Evolutionary conservation across 2,888 invertebrate species (phyloP).

Genomic region (Tillus elongatus): DNA sequence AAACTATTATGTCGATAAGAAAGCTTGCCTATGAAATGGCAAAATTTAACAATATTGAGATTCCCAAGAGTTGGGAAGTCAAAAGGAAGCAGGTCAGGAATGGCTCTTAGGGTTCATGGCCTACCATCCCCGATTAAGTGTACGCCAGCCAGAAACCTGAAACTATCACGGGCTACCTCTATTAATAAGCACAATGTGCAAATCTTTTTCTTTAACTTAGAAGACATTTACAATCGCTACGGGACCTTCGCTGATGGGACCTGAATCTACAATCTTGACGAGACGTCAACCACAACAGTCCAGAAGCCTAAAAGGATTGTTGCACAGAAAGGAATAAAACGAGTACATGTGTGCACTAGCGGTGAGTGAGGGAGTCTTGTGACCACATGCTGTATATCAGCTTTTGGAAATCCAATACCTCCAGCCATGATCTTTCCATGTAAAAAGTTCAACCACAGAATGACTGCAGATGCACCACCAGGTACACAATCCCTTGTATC

Average conservation of each 20-base stretch:
- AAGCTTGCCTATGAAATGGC: neutral
- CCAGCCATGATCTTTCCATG: neutral
- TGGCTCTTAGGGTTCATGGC: neutral
- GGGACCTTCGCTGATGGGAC: constrained; percentile 12
- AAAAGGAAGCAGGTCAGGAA: neutral
- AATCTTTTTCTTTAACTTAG: constrained; percentile 25
- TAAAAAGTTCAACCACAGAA: neutral
- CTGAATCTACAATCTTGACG: constrained; percentile 7
- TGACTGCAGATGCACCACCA: neutral
- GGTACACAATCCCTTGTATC: no score
- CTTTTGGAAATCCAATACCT: neutral
- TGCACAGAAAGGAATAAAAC: constrained; percentile 19
- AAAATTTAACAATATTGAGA: neutral
- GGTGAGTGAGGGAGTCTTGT: neutral
- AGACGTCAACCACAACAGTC: constrained; percentile 5
- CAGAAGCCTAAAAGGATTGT: constrained; percentile 7
- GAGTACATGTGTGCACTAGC: neutral
- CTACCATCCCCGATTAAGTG: constrained; percentile 6
- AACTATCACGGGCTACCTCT: constrained; percentile 18
- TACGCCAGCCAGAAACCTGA: constrained; percentile 22
- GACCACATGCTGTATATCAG: neutral
- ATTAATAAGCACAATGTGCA: constrained; percentile 17
- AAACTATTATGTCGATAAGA: neutral
- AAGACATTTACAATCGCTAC: constrained; percentile 20
- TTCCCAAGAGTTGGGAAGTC: neutral